Conservation (phyloP, 30 jellyfish, hydroid and myxozoan genomes). For the Aurelia sp. region DNA sequence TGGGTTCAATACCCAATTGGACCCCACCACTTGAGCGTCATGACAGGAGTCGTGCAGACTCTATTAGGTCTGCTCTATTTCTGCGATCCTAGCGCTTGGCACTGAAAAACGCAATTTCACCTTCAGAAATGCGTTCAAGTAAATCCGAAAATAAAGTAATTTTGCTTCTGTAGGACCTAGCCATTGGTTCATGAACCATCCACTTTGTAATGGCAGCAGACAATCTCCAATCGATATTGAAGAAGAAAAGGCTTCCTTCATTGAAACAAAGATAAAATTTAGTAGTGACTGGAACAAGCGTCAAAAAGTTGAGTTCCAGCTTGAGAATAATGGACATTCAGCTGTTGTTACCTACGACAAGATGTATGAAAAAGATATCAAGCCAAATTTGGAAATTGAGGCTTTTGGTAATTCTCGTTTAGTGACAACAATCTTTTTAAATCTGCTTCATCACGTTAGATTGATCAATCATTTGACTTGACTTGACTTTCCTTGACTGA, state of each 20-base stretch:
- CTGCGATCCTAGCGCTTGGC: too few species aligned
- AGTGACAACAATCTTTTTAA: not conserved
- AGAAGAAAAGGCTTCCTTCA: too few species aligned
- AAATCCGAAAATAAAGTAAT: too few species aligned
- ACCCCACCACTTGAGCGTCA: too few species aligned
- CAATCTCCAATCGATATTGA: conserved; percentile 55
- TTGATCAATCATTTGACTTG: not conserved
- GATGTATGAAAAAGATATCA: not conserved
- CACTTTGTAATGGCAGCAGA: conserved; percentile 25
- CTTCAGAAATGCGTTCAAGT: too few species aligned
- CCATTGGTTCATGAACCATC: conserved; percentile 24
- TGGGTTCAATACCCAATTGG: too few species aligned
- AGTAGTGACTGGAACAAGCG: conserved; percentile 1
- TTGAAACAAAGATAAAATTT: not conserved
- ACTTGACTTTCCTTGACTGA: too few species aligned
- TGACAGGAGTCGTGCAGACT: too few species aligned
- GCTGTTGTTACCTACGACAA: conserved; percentile 1
- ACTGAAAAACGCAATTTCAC: too few species aligned
- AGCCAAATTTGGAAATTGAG: not conserved
- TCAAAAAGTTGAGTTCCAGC: not conserved
- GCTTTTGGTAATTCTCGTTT: not conserved
- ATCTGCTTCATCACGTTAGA: not conserved
- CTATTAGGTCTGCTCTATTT: too few species aligned
- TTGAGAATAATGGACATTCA: conserved; percentile 39
- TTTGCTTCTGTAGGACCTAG: conserved; percentile 4